Percentiles rank a stretch among this genome's conserved stretches.
These are phyloP conservation scores for Pinna nobilis DNA, from an alignment of 1,140 invertebrate species.

Conservation along the genomic window DNA sequence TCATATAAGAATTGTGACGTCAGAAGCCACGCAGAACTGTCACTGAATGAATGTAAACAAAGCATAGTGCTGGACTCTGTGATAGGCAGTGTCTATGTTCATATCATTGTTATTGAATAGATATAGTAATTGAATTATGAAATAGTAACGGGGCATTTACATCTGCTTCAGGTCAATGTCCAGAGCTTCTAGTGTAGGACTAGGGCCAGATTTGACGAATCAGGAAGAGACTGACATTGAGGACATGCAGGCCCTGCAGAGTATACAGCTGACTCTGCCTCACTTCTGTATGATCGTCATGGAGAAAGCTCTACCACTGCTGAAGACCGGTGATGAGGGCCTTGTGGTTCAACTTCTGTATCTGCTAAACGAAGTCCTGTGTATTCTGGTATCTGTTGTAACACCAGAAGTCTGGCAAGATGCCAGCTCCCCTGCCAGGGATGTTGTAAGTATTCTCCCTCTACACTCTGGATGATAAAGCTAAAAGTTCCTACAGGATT, in stretches of 20 bases:
- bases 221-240: constrained; percentile 63
- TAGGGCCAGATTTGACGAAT: constrained; percentile 41
- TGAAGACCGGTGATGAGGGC: constrained; percentile 54
- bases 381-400: constrained; percentile 56
- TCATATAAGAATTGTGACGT: too few species aligned
- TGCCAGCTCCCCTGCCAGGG: constrained; percentile 55
- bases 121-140: too few species aligned
- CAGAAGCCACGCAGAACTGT: too few species aligned
- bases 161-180: constrained; percentile 34
- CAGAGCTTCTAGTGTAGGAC: constrained; percentile 55
- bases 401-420: constrained; percentile 64
- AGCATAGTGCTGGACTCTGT: too few species aligned
- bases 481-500: too few species aligned
- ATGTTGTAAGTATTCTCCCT: constrained; percentile 68
- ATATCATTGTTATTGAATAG: too few species aligned
- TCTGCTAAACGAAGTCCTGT: constrained; percentile 58
- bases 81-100: too few species aligned
- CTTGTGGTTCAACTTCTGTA: constrained; percentile 53
- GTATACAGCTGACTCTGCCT: constrained; percentile 67
- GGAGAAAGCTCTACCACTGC: constrained; percentile 56
- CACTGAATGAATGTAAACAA: too few species aligned
- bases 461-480: too few species aligned
- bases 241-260: constrained; percentile 62
- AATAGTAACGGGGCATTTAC: too few species aligned
- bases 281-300: constrained; percentile 64